A percentile compares a stretch with the other conserved stretches of the same genome.
These are phyloP conservation scores for Oxyruncus cristatus DNA, from an alignment of 2,113 vertebrate species.

Conservation along the genomic window DNA sequence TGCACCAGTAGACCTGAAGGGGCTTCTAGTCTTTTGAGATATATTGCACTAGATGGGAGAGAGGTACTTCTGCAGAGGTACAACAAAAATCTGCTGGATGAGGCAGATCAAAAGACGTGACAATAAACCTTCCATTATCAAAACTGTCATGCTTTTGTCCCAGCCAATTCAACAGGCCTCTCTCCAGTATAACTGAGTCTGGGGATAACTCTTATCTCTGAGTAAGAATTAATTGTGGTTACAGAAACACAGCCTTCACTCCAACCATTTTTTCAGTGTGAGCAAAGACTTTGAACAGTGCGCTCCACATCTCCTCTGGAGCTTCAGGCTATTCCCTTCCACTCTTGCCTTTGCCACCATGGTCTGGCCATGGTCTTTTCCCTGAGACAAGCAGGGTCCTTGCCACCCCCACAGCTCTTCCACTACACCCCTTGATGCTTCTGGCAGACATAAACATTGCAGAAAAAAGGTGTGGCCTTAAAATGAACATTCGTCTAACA, in stretches of 20 bases:
- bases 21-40: neutral
- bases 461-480: neutral
- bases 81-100: neutral
- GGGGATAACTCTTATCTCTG: neutral
- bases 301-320: neutral
- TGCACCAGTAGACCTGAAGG: neutral
- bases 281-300: neutral
- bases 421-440: accelerated
- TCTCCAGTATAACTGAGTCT: too few species aligned
- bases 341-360: neutral
- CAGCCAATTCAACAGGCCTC: neutral
- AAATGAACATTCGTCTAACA: neutral
- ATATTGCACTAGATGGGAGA: neutral
- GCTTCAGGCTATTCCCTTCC: neutral
- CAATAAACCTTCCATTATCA: neutral
- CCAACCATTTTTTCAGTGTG: neutral
- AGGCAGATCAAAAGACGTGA: neutral
- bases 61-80: neutral
- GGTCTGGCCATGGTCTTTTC: neutral
- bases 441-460: neutral
- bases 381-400: neutral
- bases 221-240: neutral
- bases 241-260: neutral
- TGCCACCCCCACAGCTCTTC: accelerated
- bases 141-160: neutral